phyloP scores from a whole-genome alignment of 2,113 vertebrate species.

The Mesocricetus auratus region DNA sequence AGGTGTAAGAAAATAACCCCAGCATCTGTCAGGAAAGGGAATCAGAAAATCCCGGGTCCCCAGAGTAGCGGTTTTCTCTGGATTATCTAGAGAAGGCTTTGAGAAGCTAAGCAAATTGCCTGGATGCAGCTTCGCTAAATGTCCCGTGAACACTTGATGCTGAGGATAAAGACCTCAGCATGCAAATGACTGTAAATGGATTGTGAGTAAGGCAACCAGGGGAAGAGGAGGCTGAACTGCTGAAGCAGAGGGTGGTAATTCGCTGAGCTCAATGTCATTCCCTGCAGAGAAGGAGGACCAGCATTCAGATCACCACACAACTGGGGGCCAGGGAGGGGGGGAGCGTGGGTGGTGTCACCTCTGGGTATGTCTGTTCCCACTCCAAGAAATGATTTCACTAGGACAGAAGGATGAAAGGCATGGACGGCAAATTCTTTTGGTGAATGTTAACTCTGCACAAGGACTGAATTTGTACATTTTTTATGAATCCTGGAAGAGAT shows the following conservation, averaged over 20 bases:
- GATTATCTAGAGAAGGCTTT: constrained; percentile 59
- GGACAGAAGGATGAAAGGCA: constrained; percentile 19
- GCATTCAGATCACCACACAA: neutral
- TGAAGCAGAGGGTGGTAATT: neutral
- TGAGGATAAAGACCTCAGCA: constrained; percentile 67
- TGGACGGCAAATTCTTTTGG: neutral
- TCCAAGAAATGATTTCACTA: neutral
- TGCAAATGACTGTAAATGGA: constrained; percentile 73
- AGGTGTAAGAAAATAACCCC: constrained; percentile 58
- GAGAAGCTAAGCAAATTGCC: constrained; percentile 66
- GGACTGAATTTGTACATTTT: constrained; percentile 31
- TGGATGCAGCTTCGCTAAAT: constrained; percentile 11
- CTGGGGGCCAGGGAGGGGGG: neutral
- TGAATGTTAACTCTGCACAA: neutral
- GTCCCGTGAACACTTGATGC: constrained; percentile 32
- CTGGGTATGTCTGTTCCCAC: neutral
- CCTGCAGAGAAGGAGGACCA: neutral
- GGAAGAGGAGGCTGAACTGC: neutral
- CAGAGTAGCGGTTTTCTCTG: constrained; percentile 33
- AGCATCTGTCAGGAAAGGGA: constrained; percentile 49
- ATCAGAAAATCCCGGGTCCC: constrained; percentile 57
- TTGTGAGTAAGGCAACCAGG: constrained; percentile 5
- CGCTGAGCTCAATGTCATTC: neutral
- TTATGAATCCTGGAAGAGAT: constrained; percentile 48
- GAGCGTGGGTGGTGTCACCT: neutral